phyloP scores from a whole-genome alignment of 2,888 invertebrate species.

The Drosophila sordidapex region DNA sequence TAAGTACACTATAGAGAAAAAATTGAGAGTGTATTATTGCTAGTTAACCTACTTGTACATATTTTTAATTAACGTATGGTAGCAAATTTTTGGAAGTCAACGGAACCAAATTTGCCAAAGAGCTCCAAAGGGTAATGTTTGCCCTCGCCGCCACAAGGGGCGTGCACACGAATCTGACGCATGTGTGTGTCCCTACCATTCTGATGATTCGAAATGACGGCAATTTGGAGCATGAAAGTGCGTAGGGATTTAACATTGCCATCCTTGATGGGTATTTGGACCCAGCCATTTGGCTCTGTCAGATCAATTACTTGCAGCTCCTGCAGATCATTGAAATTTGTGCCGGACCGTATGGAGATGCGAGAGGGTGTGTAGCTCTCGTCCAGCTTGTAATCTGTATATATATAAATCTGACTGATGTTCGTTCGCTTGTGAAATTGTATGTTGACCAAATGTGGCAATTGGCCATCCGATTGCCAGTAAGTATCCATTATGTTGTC shows the following conservation, averaged over 20 bases:
- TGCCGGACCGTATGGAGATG: slow-evolving; percentile 96
- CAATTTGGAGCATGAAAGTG: slow-evolving; percentile 98
- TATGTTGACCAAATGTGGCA: slow-evolving; percentile 98
- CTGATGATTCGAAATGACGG: slow-evolving; percentile 98
- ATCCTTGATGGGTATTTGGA: slow-evolving; percentile 95
- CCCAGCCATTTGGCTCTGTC: slow-evolving; percentile 98
- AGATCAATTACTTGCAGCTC: slow-evolving; percentile 97
- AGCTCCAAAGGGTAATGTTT: slow-evolving; percentile 87
- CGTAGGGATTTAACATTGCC: slow-evolving; percentile 94
- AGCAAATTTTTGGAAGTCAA: slow-evolving; percentile 92
- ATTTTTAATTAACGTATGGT: slow-evolving; percentile 89
- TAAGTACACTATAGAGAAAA: slow-evolving; percentile 13
- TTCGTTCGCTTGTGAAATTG: slow-evolving; percentile 98
- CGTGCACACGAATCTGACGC: slow-evolving; percentile 97
- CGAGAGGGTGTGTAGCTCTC: slow-evolving; percentile 99
- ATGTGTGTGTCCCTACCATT: slow-evolving; percentile 99
- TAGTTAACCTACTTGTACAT: neutral
- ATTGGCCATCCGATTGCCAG: slow-evolving; percentile 99
- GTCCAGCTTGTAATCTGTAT: slow-evolving; percentile 98
- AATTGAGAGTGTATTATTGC: neutral
- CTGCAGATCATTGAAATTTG: slow-evolving; percentile 97
- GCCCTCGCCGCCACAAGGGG: slow-evolving; percentile 88
- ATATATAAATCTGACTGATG: slow-evolving; percentile 97
- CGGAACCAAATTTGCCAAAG: slow-evolving; percentile 92
- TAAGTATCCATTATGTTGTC: slow-evolving; percentile 98